Base-by-base conservation (phyloP, 2,888 invertebrate species). In the Callimorpha dominula region DNA sequence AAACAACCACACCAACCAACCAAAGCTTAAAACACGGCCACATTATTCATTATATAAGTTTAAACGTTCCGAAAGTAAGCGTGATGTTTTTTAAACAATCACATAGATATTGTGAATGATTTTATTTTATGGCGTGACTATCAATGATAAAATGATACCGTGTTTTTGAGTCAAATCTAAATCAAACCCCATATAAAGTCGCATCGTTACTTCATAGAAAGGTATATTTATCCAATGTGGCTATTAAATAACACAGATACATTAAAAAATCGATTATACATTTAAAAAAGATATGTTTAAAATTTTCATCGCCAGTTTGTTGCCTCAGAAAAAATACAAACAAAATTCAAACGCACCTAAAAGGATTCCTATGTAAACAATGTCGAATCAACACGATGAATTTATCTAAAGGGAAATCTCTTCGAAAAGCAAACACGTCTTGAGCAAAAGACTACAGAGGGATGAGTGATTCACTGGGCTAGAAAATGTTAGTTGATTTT, bases 401-500 rank as follows among this genome's bases (percentile, higher is more conserved):
- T 92, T 92, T 93, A 92, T 91, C 90, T 91, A 88, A 91, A 92
- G 91, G 92, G 91, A 92, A 94, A 92, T 91, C 91, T 92, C 88
- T 89, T 85, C 87, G 90, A 87, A 92, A 90, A 89, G 91, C 90
- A 94, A 94, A 94, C 92, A 93, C 89, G 91, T 90, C 89, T 89
- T 85, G 86, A 87, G 90, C 88, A 89, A 90, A 92, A 92, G 90
- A 90, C 91, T 93, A 89, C 87, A 86, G 88, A 90, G 92, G 90
- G 92, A 90, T 91, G 92, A 91, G 87, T 87, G 90, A 92, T 88
- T 93, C 94, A 94, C 89, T 94, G 94, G 88, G 86, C 88, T 91
- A 91, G 94, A 95, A 94, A 94, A 94, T 93, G 93, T 94, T 94
- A 94, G 93, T 95, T 94, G 95, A 95, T 95, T 95, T 94, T 94